Percentiles rank a stretch among this genome's conserved stretches.
phyloP scores from a whole-genome alignment of 2,888 invertebrate genomes.

The Lypha dubia region DNA sequence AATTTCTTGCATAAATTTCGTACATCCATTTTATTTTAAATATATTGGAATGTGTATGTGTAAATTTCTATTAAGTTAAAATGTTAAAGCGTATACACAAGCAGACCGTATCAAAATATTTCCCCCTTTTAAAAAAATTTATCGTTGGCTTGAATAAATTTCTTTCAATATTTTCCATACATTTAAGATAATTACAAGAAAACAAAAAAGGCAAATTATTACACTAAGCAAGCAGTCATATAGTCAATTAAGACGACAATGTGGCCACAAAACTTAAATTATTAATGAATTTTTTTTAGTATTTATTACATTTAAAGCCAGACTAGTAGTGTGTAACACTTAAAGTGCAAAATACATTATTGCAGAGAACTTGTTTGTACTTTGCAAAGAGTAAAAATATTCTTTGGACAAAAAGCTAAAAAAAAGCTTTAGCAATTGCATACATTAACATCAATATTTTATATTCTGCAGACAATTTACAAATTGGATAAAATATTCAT shows the following conservation, averaged over 20 bases:
- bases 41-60: not conserved
- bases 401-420: not conserved
- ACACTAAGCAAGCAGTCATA: conserved; percentile 29
- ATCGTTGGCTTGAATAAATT: not conserved
- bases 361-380: not conserved
- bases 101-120: not conserved
- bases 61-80: not conserved
- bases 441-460: not conserved
- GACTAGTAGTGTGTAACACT: not conserved
- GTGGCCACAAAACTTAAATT: conserved; percentile 65
- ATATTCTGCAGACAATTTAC: not conserved
- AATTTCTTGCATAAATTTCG: no score
- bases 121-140: not conserved
- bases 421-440: not conserved
- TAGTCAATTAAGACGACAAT: conserved; percentile 60
- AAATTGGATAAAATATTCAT: no score
- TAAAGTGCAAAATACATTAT: not conserved
- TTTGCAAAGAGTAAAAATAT: not conserved
- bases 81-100: conserved; percentile 21
- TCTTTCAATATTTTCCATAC: not conserved
- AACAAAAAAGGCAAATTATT: conserved; percentile 22
- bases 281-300: conserved; percentile 57
- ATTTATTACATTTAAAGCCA: conserved; percentile 58
- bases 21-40: not conserved
- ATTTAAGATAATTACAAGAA: conserved; percentile 3